phyloP scores from a whole-genome alignment of 2,797 vertebrate species.

The Linurgus olivaceus region DNA sequence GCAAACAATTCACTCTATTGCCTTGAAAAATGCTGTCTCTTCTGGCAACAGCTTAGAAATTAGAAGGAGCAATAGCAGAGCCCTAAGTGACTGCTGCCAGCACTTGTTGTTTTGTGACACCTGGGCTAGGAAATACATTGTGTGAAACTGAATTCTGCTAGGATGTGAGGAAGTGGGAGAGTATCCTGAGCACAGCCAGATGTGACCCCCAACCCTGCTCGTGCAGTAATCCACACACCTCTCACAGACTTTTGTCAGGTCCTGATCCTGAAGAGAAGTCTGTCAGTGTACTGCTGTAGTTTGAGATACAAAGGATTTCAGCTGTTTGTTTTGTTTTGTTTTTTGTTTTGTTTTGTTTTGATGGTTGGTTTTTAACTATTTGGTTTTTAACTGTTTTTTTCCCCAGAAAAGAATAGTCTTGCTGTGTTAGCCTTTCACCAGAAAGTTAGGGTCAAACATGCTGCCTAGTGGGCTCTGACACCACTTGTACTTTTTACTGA shows the following conservation, averaged over 20 bases:
- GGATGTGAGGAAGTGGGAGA: neutral
- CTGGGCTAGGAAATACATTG: conserved; percentile 15
- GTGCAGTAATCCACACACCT: neutral
- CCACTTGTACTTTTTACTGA: neutral
- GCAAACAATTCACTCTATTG: neutral
- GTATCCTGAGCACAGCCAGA: neutral
- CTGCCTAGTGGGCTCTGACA: neutral
- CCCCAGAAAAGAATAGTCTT: neutral
- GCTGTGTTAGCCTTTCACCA: neutral
- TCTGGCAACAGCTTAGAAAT: neutral
- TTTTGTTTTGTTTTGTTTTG: neutral
- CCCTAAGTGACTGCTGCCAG: neutral
- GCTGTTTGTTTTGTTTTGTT: neutral
- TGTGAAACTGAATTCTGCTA: neutral
- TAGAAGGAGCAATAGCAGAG: neutral
- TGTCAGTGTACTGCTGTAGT: neutral
- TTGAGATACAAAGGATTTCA: neutral
- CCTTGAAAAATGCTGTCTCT: neutral
- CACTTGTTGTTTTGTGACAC: neutral
- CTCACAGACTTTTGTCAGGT: neutral
- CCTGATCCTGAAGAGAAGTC: neutral
- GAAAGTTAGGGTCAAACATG: neutral
- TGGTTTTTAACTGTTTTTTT: neutral
- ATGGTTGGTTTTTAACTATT: neutral
- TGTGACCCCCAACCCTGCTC: neutral